phyloP scores from a whole-genome alignment of 2,888 invertebrate genomes.

The Coecobrya sp. region DNA sequence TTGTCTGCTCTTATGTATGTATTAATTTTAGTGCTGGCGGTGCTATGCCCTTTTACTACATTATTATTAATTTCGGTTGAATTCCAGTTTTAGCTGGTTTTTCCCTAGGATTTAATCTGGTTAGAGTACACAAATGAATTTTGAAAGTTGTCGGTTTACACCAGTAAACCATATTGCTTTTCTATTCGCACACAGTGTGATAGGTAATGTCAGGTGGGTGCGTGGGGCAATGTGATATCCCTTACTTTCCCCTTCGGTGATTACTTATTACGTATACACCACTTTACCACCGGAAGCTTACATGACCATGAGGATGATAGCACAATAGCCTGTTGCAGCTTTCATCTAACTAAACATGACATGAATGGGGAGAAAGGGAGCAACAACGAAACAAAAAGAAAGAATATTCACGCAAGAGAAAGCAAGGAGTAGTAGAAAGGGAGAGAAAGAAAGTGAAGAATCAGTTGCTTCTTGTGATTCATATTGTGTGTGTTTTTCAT shows the following conservation, averaged over 20 bases:
- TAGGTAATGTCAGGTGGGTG: background rate
- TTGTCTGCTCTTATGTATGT: background rate
- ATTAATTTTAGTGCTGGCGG: background rate
- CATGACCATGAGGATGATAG: constrained; percentile 32
- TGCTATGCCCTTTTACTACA: no score
- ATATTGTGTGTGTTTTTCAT: background rate
- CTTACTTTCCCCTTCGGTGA: background rate
- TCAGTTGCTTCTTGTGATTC: background rate
- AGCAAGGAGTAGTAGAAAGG: background rate
- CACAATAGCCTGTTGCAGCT: constrained; percentile 75
- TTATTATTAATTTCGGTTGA: no score
- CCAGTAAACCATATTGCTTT: background rate
- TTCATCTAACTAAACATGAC: constrained; percentile 52
- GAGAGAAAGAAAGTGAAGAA: background rate
- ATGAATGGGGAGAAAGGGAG: constrained; percentile 33
- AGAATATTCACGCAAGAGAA: background rate
- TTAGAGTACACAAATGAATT: no score
- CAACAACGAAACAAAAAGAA: constrained; percentile 2
- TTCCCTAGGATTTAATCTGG: no score
- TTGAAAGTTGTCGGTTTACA: background rate
- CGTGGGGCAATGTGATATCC: constrained; percentile 23
- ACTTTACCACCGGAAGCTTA: background rate
- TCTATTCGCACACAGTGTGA: background rate
- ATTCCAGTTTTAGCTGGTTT: no score
- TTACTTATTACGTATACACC: background rate